Base-by-base conservation (phyloP, 2,888 invertebrate genomes). In the Ornithoptera alexandrae region DNA sequence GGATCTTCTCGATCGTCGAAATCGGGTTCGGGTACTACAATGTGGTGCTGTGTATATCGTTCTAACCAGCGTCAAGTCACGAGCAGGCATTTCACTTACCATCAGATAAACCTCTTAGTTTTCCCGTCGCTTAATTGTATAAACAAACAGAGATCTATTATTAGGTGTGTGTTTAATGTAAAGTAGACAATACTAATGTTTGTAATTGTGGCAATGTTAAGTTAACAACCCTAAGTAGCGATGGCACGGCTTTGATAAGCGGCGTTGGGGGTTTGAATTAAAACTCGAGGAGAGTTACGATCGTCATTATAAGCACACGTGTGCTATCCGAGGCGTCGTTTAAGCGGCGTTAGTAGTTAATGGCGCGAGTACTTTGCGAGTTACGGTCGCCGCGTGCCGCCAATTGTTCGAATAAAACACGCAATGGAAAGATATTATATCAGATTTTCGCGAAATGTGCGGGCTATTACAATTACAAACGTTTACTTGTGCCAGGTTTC, bases 261-360 rank as follows among this genome's bases (percentile, higher is more conserved):
- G 22, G 67, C n/a, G 4, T 36, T 30, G 30, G 42, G 77, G 75
- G 75, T 80, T 82, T 79, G 87, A 87, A 88, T 88, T 84, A 88
- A 86, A 85, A 81, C 78, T 79, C 69, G 73, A 72, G 77, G 78
- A 79, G 80, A 87, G 83, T 84, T 88, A 89, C 83, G 81, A 75
- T 71, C 74, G 83, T 81, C 82, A 82, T 89, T 89, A 82, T 82
- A 79, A 77, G 76, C 73, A 81, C 77, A 82, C 88, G 88, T 86
- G 85, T 76, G 78, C 70, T 75, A 79, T 80, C 84, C 81, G 85
- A 84, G 84, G 83, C 85, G 85, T 80, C 80, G 84, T 85, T 86
- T 81, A 80, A 81, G 77, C 78, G 76, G 80, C 78, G 79, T 82
- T 81, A 79, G 67, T 62, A 42, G 42, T 62, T 67, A 67, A 67